Evolutionary conservation across 1,140 invertebrate species (phyloP).

Genomic region (Temnothorax curvispinosus): DNA sequence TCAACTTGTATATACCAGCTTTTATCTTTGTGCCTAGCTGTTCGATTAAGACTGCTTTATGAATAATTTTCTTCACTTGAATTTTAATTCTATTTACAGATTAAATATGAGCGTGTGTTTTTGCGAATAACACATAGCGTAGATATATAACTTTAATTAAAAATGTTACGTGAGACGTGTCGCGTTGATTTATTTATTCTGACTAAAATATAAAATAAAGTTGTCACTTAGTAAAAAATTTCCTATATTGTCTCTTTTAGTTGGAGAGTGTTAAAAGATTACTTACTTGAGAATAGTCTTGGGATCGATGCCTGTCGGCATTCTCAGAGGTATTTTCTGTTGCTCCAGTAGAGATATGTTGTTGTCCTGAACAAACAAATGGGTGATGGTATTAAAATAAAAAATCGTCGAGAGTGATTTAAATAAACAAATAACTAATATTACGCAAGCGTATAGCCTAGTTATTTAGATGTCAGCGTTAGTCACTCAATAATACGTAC

Average conservation of each 20-base stretch:
- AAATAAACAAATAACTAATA: constrained; percentile 30
- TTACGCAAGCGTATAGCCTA: constrained; percentile 42
- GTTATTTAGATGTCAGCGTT: constrained; percentile 52
- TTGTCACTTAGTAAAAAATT: background rate
- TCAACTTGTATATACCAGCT: background rate
- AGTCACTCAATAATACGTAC: constrained; percentile 31
- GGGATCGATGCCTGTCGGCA: constrained; percentile 87
- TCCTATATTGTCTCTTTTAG: background rate
- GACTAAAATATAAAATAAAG: too few species aligned
- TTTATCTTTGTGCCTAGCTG: background rate
- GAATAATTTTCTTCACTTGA: background rate
- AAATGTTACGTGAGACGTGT: background rate
- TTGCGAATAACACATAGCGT: background rate
- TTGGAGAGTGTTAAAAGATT: constrained; percentile 13
- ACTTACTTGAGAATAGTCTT: constrained; percentile 91
- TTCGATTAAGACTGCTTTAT: background rate
- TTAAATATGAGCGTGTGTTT: background rate
- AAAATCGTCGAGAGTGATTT: background rate
- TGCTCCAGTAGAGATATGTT: constrained; percentile 85
- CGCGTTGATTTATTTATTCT: background rate
- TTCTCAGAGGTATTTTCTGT: constrained; percentile 86
- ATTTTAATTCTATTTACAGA: constrained; percentile 11
- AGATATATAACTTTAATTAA: constrained; percentile 20
- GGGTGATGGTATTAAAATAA: constrained; percentile 19
- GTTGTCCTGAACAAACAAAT: constrained; percentile 81